Percentiles rank a stretch among this genome's conserved stretches.
Conservation (phyloP, 2,797 vertebrate genomes). For the Columba guinea region DNA sequence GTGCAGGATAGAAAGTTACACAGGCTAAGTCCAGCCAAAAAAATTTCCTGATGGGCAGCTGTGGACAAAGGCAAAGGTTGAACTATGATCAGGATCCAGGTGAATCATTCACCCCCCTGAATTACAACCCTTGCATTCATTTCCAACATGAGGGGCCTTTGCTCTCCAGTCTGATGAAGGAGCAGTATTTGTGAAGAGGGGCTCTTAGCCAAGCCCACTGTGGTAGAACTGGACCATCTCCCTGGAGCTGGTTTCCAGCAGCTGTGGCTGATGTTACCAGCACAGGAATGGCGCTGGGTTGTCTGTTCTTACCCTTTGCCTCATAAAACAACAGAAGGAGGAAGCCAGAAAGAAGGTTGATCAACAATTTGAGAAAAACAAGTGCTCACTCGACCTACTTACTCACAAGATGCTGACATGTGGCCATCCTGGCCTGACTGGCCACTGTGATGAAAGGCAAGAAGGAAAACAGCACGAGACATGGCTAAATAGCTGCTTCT, state of each 20-base stretch:
- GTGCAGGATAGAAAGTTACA: background rate
- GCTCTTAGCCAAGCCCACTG: background rate
- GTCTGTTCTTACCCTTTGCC: background rate
- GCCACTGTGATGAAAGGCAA: background rate
- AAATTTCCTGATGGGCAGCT: background rate
- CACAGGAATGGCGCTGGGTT: background rate
- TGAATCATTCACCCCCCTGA: background rate
- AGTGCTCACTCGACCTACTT: background rate
- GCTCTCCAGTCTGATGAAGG: background rate
- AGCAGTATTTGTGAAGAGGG: background rate
- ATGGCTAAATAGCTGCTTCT: background rate
- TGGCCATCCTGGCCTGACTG: background rate
- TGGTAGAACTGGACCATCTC: background rate
- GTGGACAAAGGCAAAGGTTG: background rate
- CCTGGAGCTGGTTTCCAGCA: background rate
- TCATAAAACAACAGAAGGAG: background rate
- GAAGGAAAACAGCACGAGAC: background rate
- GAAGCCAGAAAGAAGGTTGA: background rate
- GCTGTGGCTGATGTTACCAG: background rate
- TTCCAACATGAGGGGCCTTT: background rate
- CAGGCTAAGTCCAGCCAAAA: background rate
- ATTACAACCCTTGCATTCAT: background rate
- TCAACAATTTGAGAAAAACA: background rate
- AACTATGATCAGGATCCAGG: background rate
- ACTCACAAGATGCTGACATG: fast-evolving